Percentiles rank a stretch among this genome's conserved stretches.
Evolutionary conservation across 1,140 invertebrate genomes (phyloP).

Genomic region (Chrysopa pallens): DNA sequence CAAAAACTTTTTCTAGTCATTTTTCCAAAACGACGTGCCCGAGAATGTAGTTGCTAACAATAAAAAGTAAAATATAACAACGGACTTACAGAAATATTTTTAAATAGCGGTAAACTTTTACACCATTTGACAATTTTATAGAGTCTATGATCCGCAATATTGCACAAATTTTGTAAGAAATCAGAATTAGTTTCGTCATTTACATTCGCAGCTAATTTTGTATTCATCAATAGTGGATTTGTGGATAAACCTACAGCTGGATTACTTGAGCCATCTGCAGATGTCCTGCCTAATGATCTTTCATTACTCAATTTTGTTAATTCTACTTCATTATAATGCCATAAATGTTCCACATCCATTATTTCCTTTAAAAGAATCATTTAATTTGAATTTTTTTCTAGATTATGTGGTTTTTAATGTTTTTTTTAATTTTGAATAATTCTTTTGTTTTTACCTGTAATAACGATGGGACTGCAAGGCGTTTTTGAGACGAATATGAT

Average conservation of each 20-base stretch:
- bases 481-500: conserved; percentile 11
- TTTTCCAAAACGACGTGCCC: too few species aligned
- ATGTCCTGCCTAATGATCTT: conserved; percentile 23
- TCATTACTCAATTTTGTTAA: conserved; percentile 32
- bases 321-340: conserved; percentile 71
- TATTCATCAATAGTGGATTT: conserved; percentile 40
- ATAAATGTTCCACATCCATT: conserved; percentile 85
- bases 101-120: conserved; percentile 89
- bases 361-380: conserved; percentile 44
- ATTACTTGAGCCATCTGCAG: conserved; percentile 14
- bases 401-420: background rate
- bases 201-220: conserved; percentile 32
- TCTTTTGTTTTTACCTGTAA: conserved; percentile 25
- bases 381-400: too few species aligned
- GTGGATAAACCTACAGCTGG: conserved; percentile 17
- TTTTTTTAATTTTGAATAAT: background rate
- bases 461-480: conserved; percentile 28
- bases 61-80: too few species aligned
- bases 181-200: conserved; percentile 56
- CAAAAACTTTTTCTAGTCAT: too few species aligned
- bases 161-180: conserved; percentile 73
- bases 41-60: too few species aligned
- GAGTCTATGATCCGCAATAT: conserved; percentile 84
- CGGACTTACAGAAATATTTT: conserved; percentile 70
- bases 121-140: conserved; percentile 99